These are phyloP conservation scores for Reticulitermes speratus DNA, from an alignment of 1,140 invertebrate species.

Conservation along the genomic window DNA sequence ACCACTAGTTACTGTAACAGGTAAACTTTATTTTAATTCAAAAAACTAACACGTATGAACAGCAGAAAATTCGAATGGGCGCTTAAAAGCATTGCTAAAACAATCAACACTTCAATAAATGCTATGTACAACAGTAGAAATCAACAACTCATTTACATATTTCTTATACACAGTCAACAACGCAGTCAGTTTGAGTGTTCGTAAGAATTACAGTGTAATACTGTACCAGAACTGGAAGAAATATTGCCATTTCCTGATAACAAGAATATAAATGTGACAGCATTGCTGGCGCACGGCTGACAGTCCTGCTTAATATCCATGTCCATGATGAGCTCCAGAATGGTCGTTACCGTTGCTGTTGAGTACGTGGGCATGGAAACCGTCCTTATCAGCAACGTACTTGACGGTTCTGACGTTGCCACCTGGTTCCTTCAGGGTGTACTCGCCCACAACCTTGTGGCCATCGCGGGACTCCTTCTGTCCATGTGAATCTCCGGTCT, in stretches of 20 bases:
- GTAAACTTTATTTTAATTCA: neutral
- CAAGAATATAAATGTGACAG: too few relatives aligned
- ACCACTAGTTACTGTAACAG: neutral
- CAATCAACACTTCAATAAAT: neutral
- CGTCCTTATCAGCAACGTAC: constrained; percentile 46
- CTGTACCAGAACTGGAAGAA: too few relatives aligned
- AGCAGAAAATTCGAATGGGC: neutral
- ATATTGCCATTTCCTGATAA: too few relatives aligned
- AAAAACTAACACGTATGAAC: neutral
- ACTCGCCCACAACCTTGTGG: constrained; percentile 38
- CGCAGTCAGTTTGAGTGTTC: too few relatives aligned
- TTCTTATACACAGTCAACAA: too few relatives aligned
- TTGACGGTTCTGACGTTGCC: constrained; percentile 48
- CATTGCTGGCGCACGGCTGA: too few relatives aligned
- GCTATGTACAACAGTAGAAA: neutral
- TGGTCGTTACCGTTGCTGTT: constrained; percentile 25
- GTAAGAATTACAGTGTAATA: too few relatives aligned
- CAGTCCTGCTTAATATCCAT: neutral
- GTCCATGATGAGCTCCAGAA: neutral
- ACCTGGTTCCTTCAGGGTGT: constrained; percentile 52
- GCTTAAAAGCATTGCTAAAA: neutral
- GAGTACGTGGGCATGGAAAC: constrained; percentile 28
- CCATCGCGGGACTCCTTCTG: constrained; percentile 35
- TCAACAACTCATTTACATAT: neutral
- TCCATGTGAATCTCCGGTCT: constrained; percentile 37